A percentile compares a stretch with the other conserved stretches of the same genome.
These are phyloP conservation scores for Tenualosa ilisha DNA, from an alignment of 2,797 vertebrate genomes.

Conservation along the genomic window DNA sequence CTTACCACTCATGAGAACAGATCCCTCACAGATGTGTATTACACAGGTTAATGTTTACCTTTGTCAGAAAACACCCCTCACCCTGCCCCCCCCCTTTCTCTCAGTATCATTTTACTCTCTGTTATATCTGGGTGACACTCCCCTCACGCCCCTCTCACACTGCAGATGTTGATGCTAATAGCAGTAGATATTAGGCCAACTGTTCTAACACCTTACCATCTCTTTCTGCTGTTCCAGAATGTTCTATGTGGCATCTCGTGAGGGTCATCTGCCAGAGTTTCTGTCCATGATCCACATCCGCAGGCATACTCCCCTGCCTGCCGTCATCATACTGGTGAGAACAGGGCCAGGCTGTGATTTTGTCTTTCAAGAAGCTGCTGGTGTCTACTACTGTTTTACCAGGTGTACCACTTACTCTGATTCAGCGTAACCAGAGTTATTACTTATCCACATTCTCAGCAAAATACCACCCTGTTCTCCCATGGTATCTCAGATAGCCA, in stretches of 20 bases:
- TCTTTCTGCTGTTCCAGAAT: conserved; percentile 73
- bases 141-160: background rate
- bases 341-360: too few relatives aligned
- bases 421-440: too few relatives aligned
- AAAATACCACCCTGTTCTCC: too few relatives aligned
- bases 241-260: conserved; percentile 94
- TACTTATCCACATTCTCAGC: too few relatives aligned
- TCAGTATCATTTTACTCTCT: background rate
- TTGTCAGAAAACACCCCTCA: background rate
- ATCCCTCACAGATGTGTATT: background rate
- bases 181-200: background rate
- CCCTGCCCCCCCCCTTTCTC: background rate
- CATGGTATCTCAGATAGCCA: too few relatives aligned
- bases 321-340: conserved; percentile 92
- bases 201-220: background rate
- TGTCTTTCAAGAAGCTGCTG: too few relatives aligned
- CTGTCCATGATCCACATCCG: conserved; percentile 95
- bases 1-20: background rate
- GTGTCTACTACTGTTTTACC: too few relatives aligned
- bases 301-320: conserved; percentile 92
- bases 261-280: conserved; percentile 95
- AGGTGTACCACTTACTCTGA: too few relatives aligned
- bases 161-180: background rate
- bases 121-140: background rate
- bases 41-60: conserved; percentile 7